phyloP scores from a whole-genome alignment of 2,113 vertebrate species.

The Dromiciops gliroides region DNA sequence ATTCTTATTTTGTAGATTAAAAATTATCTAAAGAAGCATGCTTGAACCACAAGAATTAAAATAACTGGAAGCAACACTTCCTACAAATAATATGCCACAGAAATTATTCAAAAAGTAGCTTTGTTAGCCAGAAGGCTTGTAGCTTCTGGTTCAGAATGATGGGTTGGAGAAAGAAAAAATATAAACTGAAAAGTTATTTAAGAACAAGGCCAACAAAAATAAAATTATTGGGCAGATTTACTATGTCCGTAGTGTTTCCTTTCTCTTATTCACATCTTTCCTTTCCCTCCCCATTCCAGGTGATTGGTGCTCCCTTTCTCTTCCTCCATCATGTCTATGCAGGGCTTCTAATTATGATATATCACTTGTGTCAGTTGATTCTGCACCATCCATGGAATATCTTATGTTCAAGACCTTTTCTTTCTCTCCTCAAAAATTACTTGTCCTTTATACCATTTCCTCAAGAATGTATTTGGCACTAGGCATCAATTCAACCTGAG shows the following conservation, averaged over 20 bases:
- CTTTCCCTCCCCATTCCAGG: not conserved
- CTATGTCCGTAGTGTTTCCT: no score
- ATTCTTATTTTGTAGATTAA: not conserved
- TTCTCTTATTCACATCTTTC: not conserved
- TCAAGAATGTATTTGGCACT: not conserved
- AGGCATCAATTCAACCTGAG: not conserved
- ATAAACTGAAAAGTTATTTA: no score
- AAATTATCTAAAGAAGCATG: not conserved
- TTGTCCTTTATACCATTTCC: not conserved
- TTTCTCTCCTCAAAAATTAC: not conserved
- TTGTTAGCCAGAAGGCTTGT: not conserved
- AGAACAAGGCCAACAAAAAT: no score
- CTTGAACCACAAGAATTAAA: not conserved
- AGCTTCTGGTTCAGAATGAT: not conserved
- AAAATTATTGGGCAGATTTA: no score
- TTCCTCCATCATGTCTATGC: not conserved
- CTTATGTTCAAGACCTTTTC: not conserved
- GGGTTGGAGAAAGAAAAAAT: not conserved
- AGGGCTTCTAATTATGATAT: not conserved
- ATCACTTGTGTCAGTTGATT: not conserved
- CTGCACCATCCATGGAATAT: not conserved
- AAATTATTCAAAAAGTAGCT: not conserved
- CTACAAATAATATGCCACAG: slow-evolving; percentile 5
- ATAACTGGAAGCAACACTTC: not conserved
- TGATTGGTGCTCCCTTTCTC: not conserved